These are phyloP conservation scores for Pteromalus puparum DNA, from an alignment of 1,140 invertebrate species.

Conservation along the genomic window DNA sequence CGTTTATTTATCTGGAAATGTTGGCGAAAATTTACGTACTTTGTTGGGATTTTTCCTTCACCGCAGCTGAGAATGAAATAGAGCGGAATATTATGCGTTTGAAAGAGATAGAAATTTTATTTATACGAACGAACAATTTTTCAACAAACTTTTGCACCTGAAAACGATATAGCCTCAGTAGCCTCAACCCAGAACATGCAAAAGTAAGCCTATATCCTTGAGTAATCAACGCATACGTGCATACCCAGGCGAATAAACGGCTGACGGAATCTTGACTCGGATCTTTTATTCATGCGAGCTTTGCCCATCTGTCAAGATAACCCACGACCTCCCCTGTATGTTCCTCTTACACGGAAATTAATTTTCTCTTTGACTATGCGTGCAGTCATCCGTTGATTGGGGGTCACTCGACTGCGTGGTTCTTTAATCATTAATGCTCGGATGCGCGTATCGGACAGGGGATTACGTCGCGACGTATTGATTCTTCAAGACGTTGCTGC, in stretches of 20 bases:
- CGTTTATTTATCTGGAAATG: neutral
- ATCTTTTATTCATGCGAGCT: slow-evolving; percentile 34
- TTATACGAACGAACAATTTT: no score
- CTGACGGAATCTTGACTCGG: slow-evolving; percentile 1
- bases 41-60: neutral
- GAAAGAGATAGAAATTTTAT: neutral
- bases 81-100: neutral
- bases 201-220: neutral
- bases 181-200: neutral
- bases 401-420: neutral
- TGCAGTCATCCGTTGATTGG: neutral
- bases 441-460: neutral
- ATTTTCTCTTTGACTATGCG: slow-evolving; percentile 17
- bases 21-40: neutral
- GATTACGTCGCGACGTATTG: neutral
- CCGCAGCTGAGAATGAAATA: neutral
- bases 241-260: neutral
- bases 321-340: neutral
- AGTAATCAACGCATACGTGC: neutral
- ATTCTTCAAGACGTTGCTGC: no score
- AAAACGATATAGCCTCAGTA: no score
- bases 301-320: slow-evolving; percentile 18
- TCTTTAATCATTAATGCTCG: slow-evolving; percentile 19
- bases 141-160: no score
- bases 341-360: slow-evolving; percentile 4